Evolutionary conservation across 2,888 invertebrate genomes (phyloP).

Genomic region (Sarcophaga rosellei): DNA sequence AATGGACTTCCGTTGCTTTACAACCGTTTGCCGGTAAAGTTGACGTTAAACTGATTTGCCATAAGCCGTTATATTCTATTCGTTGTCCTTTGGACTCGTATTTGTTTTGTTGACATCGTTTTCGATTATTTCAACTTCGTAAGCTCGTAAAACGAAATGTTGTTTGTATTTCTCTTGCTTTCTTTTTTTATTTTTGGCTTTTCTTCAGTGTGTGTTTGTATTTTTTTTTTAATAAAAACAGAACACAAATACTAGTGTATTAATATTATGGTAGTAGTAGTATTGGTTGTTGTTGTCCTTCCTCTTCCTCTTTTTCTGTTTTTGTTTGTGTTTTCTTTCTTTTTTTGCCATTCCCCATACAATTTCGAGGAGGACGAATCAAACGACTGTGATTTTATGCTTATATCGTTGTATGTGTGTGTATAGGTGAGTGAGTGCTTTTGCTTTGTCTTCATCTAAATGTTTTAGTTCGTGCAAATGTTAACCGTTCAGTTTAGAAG

Average conservation of each 20-base stretch:
- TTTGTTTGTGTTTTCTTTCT: constrained; percentile 14
- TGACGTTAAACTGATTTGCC: constrained; percentile 74
- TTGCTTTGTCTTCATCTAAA: constrained; percentile 48
- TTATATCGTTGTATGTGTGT: constrained; percentile 62
- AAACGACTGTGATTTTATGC: constrained; percentile 79
- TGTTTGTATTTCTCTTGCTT: constrained; percentile 42
- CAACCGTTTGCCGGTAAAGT: constrained; percentile 76
- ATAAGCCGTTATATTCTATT: constrained; percentile 56
- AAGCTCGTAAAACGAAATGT: constrained; percentile 35
- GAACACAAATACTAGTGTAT: constrained; percentile 42
- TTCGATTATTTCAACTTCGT: constrained; percentile 44
- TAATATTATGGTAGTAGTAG: neutral
- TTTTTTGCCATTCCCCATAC: neutral
- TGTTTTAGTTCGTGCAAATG: constrained; percentile 45
- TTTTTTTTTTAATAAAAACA: constrained; percentile 60
- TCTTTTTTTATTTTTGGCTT: neutral
- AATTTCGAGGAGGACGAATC: constrained; percentile 75
- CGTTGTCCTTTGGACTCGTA: constrained; percentile 52
- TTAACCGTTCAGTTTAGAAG: constrained; percentile 20
- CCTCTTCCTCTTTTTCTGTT: neutral
- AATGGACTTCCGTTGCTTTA: constrained; percentile 50
- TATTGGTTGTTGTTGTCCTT: neutral
- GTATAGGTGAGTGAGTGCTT: neutral
- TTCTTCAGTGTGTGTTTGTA: constrained; percentile 25
- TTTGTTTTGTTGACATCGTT: constrained; percentile 46